These are phyloP conservation scores for Papilio xuthus DNA, from an alignment of 1,140 invertebrate species.

Conservation along the genomic window DNA sequence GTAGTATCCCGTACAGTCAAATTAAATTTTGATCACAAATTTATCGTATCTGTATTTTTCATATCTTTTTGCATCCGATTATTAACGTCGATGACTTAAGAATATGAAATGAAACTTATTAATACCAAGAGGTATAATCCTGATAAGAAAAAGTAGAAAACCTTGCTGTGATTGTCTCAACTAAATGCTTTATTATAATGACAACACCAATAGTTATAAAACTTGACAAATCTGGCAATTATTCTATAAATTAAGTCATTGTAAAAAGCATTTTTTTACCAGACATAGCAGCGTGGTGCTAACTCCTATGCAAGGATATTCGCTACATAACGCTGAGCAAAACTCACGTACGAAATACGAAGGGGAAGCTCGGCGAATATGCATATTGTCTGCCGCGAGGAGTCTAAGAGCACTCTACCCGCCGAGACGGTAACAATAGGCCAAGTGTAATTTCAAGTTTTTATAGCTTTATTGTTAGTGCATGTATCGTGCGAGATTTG, in stretches of 20 bases:
- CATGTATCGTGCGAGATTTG: slow-evolving; percentile 40
- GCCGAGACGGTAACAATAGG: slow-evolving; percentile 64
- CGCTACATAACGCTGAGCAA: slow-evolving; percentile 34
- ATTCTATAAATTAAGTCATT: background rate
- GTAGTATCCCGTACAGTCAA: background rate
- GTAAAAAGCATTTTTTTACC: slow-evolving; percentile 16
- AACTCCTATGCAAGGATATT: slow-evolving; percentile 38
- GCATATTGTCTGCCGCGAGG: slow-evolving; percentile 65
- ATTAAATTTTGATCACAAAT: background rate
- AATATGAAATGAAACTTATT: too few species aligned
- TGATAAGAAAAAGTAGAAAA: too few species aligned
- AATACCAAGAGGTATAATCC: too few species aligned
- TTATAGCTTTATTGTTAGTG: slow-evolving; percentile 68
- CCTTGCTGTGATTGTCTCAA: too few species aligned
- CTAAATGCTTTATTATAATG: too few species aligned
- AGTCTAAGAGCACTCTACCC: slow-evolving; percentile 58
- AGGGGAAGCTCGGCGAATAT: slow-evolving; percentile 54
- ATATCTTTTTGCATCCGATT: too few species aligned
- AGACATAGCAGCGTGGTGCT: background rate
- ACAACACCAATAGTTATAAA: too few species aligned
- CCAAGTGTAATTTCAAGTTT: slow-evolving; percentile 73
- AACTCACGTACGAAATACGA: slow-evolving; percentile 42
- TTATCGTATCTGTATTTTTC: background rate
- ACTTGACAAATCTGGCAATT: too few species aligned
- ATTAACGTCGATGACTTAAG: too few species aligned